These are phyloP conservation scores for Athrips mouffetella DNA, from an alignment of 2,888 invertebrate genomes.

Conservation along the genomic window DNA sequence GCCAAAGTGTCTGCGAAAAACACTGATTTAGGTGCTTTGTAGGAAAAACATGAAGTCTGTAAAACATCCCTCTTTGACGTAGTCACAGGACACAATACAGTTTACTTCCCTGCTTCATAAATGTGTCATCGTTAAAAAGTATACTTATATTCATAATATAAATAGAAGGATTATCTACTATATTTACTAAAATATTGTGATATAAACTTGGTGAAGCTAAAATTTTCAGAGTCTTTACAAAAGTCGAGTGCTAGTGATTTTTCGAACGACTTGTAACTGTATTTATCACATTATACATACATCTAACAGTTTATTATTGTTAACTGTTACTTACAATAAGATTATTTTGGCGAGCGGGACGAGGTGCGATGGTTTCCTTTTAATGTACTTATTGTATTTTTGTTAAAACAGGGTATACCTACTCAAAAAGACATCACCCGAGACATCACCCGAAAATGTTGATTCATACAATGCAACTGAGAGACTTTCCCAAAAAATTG, in stretches of 20 bases:
- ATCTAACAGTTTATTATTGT: conserved; percentile 70
- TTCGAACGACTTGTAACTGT: conserved; percentile 49
- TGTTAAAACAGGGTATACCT: too few species aligned
- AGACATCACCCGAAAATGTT: too few species aligned
- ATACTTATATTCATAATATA: conserved; percentile 8
- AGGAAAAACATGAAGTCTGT: too few species aligned
- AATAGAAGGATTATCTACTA: conserved; percentile 15
- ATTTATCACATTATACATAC: conserved; percentile 52
- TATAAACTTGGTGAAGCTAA: conserved; percentile 54
- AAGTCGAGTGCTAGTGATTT: conserved; percentile 55
- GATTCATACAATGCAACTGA: too few species aligned
- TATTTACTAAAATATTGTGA: conserved; percentile 63
- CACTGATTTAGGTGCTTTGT: too few species aligned
- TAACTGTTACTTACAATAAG: conserved; percentile 57
- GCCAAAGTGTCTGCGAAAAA: too few species aligned
- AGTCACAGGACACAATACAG: too few species aligned
- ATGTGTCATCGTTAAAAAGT: conserved; percentile 5
- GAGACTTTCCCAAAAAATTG: too few species aligned
- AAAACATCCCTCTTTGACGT: too few species aligned
- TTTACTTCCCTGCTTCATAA: neutral
- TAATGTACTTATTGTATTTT: neutral
- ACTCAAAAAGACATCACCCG: too few species aligned
- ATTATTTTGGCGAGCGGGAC: conserved; percentile 22
- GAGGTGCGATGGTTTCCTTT: neutral
- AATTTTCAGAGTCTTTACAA: conserved; percentile 70